A percentile compares a stretch with the other conserved stretches of the same genome.
phyloP scores from a whole-genome alignment of 2,113 vertebrate genomes.

The Saimiri boliviensis region DNA sequence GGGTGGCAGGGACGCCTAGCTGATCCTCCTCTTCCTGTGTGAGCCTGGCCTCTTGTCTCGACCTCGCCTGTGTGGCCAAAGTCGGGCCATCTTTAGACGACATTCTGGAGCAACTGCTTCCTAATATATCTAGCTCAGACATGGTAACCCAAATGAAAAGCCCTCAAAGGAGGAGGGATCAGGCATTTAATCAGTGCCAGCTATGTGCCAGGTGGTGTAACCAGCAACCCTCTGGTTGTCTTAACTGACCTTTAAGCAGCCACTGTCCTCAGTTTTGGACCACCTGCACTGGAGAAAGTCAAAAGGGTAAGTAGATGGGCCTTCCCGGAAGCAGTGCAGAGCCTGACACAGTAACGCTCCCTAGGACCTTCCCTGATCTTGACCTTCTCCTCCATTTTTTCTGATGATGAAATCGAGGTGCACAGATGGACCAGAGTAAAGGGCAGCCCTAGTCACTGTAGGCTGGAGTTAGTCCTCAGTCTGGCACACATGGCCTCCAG shows the following conservation, averaged over 20 bases:
- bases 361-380: neutral
- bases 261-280: neutral
- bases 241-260: neutral
- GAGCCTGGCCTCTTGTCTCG: neutral
- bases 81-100: too few species aligned
- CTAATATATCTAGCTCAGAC: neutral
- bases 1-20: fast-evolving
- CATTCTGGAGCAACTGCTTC: neutral
- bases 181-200: neutral
- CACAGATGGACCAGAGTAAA: neutral
- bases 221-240: too few species aligned
- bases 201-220: neutral
- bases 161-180: neutral
- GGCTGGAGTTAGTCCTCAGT: neutral
- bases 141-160: neutral
- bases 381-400: neutral
- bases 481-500: neutral
- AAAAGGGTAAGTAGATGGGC: neutral
- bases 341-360: too few species aligned
- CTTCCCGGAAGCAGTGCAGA: neutral
- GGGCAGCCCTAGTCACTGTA: neutral
- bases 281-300: neutral
- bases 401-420: neutral
- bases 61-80: neutral
- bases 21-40: neutral